phyloP scores from a whole-genome alignment of 2,113 vertebrate species.

The Burhinus bistriatus region DNA sequence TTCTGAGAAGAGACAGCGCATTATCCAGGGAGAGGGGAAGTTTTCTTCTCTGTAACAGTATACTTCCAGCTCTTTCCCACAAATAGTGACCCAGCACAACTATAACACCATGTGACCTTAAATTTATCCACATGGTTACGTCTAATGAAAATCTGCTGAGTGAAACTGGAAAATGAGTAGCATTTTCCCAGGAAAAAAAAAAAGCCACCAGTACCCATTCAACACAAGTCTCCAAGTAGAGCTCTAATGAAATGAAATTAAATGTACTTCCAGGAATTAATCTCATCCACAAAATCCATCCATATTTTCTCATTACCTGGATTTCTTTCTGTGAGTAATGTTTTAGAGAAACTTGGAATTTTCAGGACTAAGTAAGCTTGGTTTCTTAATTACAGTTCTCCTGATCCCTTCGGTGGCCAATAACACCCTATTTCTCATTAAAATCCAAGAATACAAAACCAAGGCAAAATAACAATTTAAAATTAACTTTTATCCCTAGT shows the following conservation, averaged over 20 bases:
- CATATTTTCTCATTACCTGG: background rate
- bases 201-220: accelerated
- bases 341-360: background rate
- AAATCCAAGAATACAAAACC: background rate
- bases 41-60: background rate
- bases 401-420: background rate
- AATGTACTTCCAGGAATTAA: background rate
- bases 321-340: background rate
- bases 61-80: background rate
- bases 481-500: background rate
- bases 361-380: background rate
- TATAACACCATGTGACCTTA: background rate
- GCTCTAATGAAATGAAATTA: background rate
- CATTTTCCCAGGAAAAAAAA: background rate
- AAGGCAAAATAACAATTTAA: background rate
- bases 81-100: background rate
- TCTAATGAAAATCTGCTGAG: background rate
- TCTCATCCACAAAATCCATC: background rate
- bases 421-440: background rate
- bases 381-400: background rate
- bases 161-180: background rate
- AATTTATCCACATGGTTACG: background rate
- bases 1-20: too few relatives aligned
- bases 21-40: background rate
- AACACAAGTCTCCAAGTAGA: background rate